Evolutionary conservation across 92 coral and sea anemone genomes (phyloP).

Genomic region (Zoanthus sociatus): DNA sequence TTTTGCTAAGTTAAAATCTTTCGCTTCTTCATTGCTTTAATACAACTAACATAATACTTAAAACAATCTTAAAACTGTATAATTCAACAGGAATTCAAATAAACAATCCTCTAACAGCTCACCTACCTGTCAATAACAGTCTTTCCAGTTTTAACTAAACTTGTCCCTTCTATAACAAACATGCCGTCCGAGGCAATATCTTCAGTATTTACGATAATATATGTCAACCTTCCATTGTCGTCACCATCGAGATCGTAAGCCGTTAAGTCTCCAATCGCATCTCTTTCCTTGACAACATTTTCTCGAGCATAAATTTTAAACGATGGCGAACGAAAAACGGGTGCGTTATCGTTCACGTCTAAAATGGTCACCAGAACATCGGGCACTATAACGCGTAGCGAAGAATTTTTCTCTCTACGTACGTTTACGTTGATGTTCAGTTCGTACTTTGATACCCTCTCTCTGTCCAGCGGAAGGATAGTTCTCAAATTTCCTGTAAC

Average conservation of each 20-base stretch:
- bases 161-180: constrained; percentile 64
- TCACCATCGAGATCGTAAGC: constrained; percentile 83
- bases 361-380: constrained; percentile 63
- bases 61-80: no score
- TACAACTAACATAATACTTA: no score
- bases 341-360: constrained; percentile 90
- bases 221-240: constrained; percentile 66
- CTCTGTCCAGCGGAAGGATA: constrained; percentile 75
- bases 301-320: constrained; percentile 76
- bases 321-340: constrained; percentile 64
- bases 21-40: no score
- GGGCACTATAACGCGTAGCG: constrained; percentile 58
- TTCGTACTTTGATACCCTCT: constrained; percentile 59
- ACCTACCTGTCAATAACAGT: constrained; percentile 69
- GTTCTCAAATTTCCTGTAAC: constrained; percentile 74
- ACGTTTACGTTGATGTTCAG: constrained; percentile 69
- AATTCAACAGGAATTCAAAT: no score
- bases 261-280: constrained; percentile 54
- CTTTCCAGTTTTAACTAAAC: constrained; percentile 63
- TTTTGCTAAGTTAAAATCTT: no score
- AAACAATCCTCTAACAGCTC: background rate
- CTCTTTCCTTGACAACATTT: constrained; percentile 55
- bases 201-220: constrained; percentile 75
- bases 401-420: constrained; percentile 51
- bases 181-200: constrained; percentile 60